Evolutionary conservation across 2,113 vertebrate species (phyloP), one percentile per base, ranked within the genome.

Genomic region (Microcebus lehilahytsara): DNA sequence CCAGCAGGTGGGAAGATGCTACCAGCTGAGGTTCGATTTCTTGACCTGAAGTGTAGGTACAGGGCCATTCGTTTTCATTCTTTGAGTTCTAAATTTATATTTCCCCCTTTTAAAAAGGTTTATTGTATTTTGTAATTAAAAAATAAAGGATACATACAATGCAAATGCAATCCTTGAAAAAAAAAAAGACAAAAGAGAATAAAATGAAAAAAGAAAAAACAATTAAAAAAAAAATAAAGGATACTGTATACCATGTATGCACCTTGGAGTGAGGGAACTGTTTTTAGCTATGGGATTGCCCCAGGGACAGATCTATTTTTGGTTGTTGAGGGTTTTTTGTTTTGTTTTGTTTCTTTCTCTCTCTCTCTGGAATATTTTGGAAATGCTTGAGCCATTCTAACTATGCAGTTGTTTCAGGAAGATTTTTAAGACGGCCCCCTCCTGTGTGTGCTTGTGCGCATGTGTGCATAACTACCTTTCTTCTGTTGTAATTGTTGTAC

Each of bases 221-320:
- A 46, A 46, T 46, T 46, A 46, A 46, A 46, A 46, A n/a, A 46
- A 46, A 92, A 83, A 11, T 46, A 62, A 84, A 81, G 95, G 81
- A 23, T 32, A 20, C 12, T 49, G 0, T n/a, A 6, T 60, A 16
- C 66, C 12, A 1, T 74, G 30, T 60, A 32, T 17, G 13, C 3
- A 14, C 27, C 22, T 66, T 66, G 23, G 75, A 77, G 37, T 22
- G 37, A 71, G 46, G 42, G n/a, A 66, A 40, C 74, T 89, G 78
- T 69, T 66, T 86, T 66, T 90, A 91, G 66, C 40, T 81, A 3
- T 84, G 85, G 85, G 46, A 32, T 42, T 67, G 64, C 53, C 72
- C 77, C 11, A 20, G 92, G 78, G 95, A 86, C 46, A 92, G 16
- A 51, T 81, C 37, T 96, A 6, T 34, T 85, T 97, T 93, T 67